These are phyloP conservation scores for Liopterus haemorrhoidalis DNA, from an alignment of 2,888 invertebrate genomes.

Conservation along the genomic window DNA sequence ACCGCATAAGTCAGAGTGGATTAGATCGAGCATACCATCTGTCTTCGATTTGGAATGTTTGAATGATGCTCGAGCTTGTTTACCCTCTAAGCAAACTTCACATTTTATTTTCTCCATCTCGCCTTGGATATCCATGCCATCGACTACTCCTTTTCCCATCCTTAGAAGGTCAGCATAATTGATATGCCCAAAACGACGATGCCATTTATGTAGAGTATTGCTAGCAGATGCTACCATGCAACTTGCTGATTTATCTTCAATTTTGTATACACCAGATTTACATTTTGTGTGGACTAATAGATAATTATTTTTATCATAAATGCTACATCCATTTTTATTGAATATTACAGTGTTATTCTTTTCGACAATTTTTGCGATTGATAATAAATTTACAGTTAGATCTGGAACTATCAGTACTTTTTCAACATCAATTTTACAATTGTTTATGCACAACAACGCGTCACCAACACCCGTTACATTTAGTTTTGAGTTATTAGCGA, in stretches of 20 bases:
- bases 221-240: constrained; percentile 10
- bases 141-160: constrained; percentile 11
- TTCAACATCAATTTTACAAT: constrained; percentile 12
- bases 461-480: too few relatives aligned
- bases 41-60: constrained; percentile 24
- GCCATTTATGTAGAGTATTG: constrained; percentile 17
- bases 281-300: not conserved
- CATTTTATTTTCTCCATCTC: not conserved
- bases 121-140: constrained; percentile 11
- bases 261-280: constrained; percentile 7
- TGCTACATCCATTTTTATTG: constrained; percentile 8
- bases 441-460: too few relatives aligned
- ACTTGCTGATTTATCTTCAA: constrained; percentile 3
- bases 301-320: constrained; percentile 11
- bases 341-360: constrained; percentile 13
- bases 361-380: constrained; percentile 12
- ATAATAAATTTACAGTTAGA: constrained; percentile 10
- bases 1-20: constrained; percentile 40
- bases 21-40: constrained; percentile 32
- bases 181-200: constrained; percentile 23
- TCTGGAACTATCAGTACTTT: constrained; percentile 15
- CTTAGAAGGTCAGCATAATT: constrained; percentile 19
- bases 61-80: constrained; percentile 31
- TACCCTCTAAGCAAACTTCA: constrained; percentile 32
- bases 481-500: constrained; percentile 3